A percentile compares a stretch with the other conserved stretches of the same genome.
Evolutionary conservation across 2,888 invertebrate genomes (phyloP).

Genomic region (Tanaodytes sp.): DNA sequence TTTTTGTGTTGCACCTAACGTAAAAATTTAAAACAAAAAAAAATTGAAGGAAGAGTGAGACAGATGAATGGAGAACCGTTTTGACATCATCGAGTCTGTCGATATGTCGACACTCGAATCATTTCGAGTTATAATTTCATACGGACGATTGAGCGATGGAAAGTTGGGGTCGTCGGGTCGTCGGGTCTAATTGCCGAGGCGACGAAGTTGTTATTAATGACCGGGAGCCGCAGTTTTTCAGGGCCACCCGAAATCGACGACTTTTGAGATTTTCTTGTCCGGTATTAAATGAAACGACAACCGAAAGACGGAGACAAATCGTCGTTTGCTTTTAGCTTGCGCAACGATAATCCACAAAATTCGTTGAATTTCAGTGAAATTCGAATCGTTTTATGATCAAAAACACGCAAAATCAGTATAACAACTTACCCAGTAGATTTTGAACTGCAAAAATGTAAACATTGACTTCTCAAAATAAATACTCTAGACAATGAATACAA

Average conservation of each 20-base stretch:
- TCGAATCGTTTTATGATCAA: too few relatives aligned
- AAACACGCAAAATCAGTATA: too few relatives aligned
- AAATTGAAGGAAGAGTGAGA: too few relatives aligned
- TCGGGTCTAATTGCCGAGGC: constrained; percentile 70
- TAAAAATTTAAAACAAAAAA: too few relatives aligned
- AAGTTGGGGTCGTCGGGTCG: constrained; percentile 54
- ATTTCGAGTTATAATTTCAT: too few relatives aligned
- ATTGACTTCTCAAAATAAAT: too few relatives aligned
- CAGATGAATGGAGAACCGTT: constrained; percentile 21
- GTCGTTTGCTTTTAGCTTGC: background rate
- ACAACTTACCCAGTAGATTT: too few relatives aligned
- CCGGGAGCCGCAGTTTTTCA: constrained; percentile 66
- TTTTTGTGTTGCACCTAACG: too few relatives aligned
- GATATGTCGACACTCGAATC: too few relatives aligned
- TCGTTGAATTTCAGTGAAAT: background rate
- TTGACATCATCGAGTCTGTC: constrained; percentile 22
- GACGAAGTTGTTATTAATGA: constrained; percentile 72
- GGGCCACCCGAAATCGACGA: constrained; percentile 39
- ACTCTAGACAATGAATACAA: too few relatives aligned
- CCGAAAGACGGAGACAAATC: background rate
- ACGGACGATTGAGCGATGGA: too few relatives aligned
- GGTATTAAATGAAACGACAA: constrained; percentile 8
- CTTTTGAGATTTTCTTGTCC: constrained; percentile 16
- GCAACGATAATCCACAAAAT: background rate
- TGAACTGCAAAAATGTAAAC: too few relatives aligned